Conservation (phyloP, 2,113 vertebrate genomes). For the Sturnira hondurensis region DNA sequence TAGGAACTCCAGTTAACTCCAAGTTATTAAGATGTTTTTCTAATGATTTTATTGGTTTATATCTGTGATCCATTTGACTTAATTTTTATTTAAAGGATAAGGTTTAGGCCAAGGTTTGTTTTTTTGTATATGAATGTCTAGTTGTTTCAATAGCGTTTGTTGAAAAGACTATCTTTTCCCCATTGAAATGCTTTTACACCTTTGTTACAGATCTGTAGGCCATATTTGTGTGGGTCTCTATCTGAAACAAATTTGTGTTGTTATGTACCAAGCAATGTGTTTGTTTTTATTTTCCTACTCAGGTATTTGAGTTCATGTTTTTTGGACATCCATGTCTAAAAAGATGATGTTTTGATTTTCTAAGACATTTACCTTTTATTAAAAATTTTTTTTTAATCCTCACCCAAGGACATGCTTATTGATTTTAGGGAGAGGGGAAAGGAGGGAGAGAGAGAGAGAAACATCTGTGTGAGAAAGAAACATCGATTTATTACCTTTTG, state of each 20-base stretch:
- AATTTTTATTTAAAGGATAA: background rate
- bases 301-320: background rate
- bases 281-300: slow-evolving; percentile 19
- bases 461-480: too few species aligned
- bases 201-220: too few species aligned
- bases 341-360: background rate
- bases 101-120: background rate
- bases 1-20: background rate
- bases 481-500: too few species aligned
- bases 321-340: background rate
- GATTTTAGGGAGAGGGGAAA: too few species aligned
- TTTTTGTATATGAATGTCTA: background rate
- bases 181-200: too few species aligned
- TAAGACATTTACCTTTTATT: background rate
- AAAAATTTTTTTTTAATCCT: too few species aligned
- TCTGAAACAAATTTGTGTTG: background rate
- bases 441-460: too few species aligned
- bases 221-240: background rate
- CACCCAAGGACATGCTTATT: too few species aligned
- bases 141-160: background rate
- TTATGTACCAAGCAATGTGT: background rate
- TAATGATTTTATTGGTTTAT: background rate
- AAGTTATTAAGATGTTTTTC: background rate
- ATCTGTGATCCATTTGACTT: background rate
- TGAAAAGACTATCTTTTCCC: too few species aligned